A percentile compares a stretch with the other conserved stretches of the same genome.
phyloP scores from a whole-genome alignment of 2,888 invertebrate genomes.

The Tenthredo scrophulariae region DNA sequence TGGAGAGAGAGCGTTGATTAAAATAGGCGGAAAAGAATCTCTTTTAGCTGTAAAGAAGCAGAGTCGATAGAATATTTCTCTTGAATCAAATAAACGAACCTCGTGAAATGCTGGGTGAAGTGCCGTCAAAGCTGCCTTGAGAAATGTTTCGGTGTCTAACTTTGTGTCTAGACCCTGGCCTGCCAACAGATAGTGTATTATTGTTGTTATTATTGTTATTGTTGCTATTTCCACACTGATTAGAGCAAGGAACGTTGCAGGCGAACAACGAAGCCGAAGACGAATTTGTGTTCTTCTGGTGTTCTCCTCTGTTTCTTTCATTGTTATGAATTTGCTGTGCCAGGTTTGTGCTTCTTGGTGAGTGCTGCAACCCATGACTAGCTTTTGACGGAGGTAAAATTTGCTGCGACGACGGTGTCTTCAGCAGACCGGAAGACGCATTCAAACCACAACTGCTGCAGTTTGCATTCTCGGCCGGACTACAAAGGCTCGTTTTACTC shows the following conservation, averaged over 20 bases:
- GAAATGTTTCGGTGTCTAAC: conserved; percentile 78
- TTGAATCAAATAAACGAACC: conserved; percentile 71
- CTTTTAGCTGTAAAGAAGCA: background rate
- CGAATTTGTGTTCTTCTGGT: conserved; percentile 50
- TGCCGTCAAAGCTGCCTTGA: conserved; percentile 77
- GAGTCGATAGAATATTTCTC: no score
- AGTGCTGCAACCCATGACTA: conserved; percentile 66
- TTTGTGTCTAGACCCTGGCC: conserved; percentile 75
- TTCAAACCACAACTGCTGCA: conserved; percentile 74
- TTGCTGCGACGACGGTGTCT: conserved; percentile 71
- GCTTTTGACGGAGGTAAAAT: conserved; percentile 74
- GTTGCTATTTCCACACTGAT: conserved; percentile 68
- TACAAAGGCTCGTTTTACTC: background rate
- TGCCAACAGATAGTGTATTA: conserved; percentile 68
- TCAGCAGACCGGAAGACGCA: conserved; percentile 72
- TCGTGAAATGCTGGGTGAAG: conserved; percentile 79
- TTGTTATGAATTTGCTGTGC: conserved; percentile 69
- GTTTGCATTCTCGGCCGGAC: conserved; percentile 59
- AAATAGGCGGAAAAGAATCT: background rate
- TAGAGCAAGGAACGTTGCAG: conserved; percentile 73
- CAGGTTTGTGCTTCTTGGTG: conserved; percentile 70
- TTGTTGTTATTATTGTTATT: conserved; percentile 57
- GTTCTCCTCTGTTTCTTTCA: conserved; percentile 69
- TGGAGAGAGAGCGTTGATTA: background rate
- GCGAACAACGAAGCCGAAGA: conserved; percentile 19